Percentiles rank a stretch among this genome's conserved stretches.
phyloP scores from a whole-genome alignment of 2,113 vertebrate species.

The Lanius ludovicianus region DNA sequence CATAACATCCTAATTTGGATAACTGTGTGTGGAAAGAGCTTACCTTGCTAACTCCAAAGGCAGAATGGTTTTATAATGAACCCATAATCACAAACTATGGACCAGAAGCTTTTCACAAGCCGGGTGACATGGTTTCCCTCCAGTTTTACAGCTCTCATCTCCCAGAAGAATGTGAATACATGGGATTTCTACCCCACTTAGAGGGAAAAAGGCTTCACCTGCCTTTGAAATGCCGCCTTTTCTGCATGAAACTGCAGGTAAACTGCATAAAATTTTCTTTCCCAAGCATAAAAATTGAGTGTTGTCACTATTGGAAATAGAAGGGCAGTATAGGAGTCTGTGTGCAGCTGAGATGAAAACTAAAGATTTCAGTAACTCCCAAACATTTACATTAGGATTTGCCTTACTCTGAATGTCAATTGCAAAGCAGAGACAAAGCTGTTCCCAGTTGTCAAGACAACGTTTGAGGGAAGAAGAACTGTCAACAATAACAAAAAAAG shows the following conservation, averaged over 20 bases:
- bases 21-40: not conserved
- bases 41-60: not conserved
- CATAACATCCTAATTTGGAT: not conserved
- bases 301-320: not conserved
- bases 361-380: not conserved
- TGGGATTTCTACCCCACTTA: not conserved
- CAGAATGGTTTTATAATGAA: not conserved
- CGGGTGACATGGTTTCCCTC: not conserved
- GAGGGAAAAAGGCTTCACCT: not conserved
- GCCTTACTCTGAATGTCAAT: not conserved
- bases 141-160: not conserved
- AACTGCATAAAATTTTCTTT: not conserved
- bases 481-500: not conserved
- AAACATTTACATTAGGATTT: conserved; percentile 3
- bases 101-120: not conserved
- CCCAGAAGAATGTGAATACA: not conserved
- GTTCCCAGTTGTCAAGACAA: not conserved
- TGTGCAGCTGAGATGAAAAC: not conserved
- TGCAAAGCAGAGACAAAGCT: not conserved
- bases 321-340: not conserved
- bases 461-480: not conserved
- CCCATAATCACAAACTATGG: not conserved
- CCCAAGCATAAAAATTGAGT: not conserved
- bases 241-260: not conserved
- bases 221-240: not conserved